Evolutionary conservation across 2,113 vertebrate species (phyloP).

Genomic region (Erythrolamprus reginae): DNA sequence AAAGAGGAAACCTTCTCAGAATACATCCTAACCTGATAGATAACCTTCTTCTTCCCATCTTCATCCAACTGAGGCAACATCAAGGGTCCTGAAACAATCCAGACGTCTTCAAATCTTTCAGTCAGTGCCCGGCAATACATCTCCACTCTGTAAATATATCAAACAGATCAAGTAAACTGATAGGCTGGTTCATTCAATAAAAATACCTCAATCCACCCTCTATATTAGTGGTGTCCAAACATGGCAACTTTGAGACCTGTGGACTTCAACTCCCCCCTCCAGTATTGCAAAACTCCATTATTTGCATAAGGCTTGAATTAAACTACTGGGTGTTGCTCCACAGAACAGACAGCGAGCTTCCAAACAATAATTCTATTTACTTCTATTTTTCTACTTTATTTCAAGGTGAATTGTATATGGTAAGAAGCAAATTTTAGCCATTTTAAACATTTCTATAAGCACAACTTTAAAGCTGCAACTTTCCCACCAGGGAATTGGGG

Average conservation of each 20-base stretch:
- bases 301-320: background rate
- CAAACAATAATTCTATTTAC: background rate
- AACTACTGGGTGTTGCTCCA: too few species aligned
- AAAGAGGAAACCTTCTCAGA: background rate
- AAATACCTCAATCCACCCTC: background rate
- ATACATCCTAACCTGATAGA: slow-evolving; percentile 71
- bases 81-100: slow-evolving; percentile 82
- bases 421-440: background rate
- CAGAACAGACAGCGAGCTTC: background rate
- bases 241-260: too few species aligned
- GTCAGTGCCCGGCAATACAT: slow-evolving; percentile 85
- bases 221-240: background rate
- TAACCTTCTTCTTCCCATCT: slow-evolving; percentile 76
- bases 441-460: background rate
- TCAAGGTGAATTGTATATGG: background rate
- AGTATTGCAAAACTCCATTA: background rate
- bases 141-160: slow-evolving; percentile 74
- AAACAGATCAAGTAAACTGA: slow-evolving; percentile 18
- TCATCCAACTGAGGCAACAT: slow-evolving; percentile 65
- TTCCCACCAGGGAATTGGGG: background rate
- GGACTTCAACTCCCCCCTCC: background rate
- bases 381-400: background rate
- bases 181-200: background rate
- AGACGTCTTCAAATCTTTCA: slow-evolving; percentile 77
- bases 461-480: background rate